These are phyloP conservation scores for Channa argus DNA, from an alignment of 2,113 vertebrate genomes.

Conservation along the genomic window DNA sequence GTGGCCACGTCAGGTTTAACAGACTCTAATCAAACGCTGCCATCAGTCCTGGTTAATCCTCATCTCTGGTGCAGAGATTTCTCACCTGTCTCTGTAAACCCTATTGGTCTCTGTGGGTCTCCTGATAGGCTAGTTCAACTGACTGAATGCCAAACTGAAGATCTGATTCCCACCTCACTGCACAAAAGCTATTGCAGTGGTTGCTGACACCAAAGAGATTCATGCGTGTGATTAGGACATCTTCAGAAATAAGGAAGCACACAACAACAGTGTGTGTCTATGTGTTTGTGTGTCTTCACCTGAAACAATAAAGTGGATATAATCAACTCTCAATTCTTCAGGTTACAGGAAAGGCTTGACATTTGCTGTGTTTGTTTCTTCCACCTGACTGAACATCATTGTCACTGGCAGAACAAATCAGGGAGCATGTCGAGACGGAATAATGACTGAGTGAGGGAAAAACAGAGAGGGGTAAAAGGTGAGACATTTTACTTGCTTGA, in stretches of 20 bases:
- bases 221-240: slow-evolving; percentile 11
- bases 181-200: slow-evolving; percentile 26
- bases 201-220: slow-evolving; percentile 26
- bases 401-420: slow-evolving; percentile 60
- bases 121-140: slow-evolving; percentile 31
- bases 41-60: slow-evolving; percentile 52
- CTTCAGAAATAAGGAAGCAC: not conserved
- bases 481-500: not conserved
- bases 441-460: slow-evolving; percentile 30
- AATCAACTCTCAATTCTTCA: slow-evolving; percentile 47
- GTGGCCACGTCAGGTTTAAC: slow-evolving; percentile 42
- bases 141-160: slow-evolving; percentile 43
- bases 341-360: slow-evolving; percentile 46
- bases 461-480: no score
- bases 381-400: slow-evolving; percentile 47
- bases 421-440: slow-evolving; percentile 39
- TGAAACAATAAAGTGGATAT: slow-evolving; percentile 10
- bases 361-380: slow-evolving; percentile 58
- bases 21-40: slow-evolving; percentile 40
- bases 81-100: slow-evolving; percentile 50
- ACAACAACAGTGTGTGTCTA: not conserved
- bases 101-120: slow-evolving; percentile 23
- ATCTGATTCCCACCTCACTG: slow-evolving; percentile 41
- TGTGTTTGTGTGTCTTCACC: slow-evolving; percentile 1
- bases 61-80: slow-evolving; percentile 30